Base-by-base conservation (phyloP, 2,797 vertebrate species). In the Ptychobarbus kaznakovi region DNA sequence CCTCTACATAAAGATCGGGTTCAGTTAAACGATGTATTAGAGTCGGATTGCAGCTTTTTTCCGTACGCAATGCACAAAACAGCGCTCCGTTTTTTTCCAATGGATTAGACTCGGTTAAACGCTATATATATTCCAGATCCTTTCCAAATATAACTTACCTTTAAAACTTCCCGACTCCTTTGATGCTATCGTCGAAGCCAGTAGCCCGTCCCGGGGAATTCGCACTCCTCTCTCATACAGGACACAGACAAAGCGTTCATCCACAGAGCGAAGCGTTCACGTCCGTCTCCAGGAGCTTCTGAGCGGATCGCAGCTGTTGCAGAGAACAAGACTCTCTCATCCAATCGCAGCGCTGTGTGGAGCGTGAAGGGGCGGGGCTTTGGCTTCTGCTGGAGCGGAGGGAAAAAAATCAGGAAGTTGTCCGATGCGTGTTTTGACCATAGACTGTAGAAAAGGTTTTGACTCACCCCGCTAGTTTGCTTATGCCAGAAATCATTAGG, bases 231-330 rank as follows among this genome's bases (percentile, higher is more conserved):
- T 51, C 86, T 86, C 46, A 90, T 82, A 86, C 84, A 89, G 75
- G 91, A 87, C 89, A 87, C 89, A 93, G 86, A 90, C 91, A 86
- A 86, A 89, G 66, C 68, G 86, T 81, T 89, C 89, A 89, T 88
- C 88, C 79, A 79, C 84, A 80, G 66, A 68, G 66, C 75, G 76
- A 82, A 53, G 78, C 78, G 86, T 73, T 83, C 80, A 76, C n/a
- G 44, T 77, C 86, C 81, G 81, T 90, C 81, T 89, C 86, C 88
- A 12, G 90, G 35, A 74, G 86, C 42, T 40, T 85, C 83, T 80
- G 80, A 80, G 80, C 91, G 91, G 88, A 90, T 80, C 79, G 80
- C 93, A 92, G 93, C 92, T 93, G 94, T 92, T 90, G 83, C 72
- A 63, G 85, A 84, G 84, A 88, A 88, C 86, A 78, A 51, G 86